Percentiles rank a stretch among this genome's conserved stretches.
phyloP scores from a whole-genome alignment of 2,797 vertebrate species.

The Ciconia nigra region DNA sequence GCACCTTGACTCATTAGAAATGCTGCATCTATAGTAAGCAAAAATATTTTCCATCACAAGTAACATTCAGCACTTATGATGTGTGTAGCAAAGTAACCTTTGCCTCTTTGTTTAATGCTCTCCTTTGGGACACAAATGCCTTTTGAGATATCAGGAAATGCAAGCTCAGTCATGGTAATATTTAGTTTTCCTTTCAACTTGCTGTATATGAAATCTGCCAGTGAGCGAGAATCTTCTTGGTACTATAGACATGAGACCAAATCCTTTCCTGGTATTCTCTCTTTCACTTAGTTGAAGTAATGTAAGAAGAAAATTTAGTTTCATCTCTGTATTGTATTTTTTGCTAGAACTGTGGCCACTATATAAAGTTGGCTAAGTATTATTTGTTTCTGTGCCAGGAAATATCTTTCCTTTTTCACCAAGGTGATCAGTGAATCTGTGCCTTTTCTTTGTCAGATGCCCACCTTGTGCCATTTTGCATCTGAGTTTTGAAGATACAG shows the following conservation, averaged over 20 bases:
- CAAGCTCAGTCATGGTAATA: background rate
- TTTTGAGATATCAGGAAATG: constrained; percentile 3
- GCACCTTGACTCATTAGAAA: constrained; percentile 1
- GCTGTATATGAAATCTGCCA: background rate
- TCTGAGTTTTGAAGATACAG: background rate
- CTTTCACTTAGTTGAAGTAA: background rate
- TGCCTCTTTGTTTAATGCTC: background rate
- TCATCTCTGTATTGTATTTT: background rate
- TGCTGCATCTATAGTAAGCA: background rate
- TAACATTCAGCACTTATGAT: background rate
- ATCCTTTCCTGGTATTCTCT: background rate
- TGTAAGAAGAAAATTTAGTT: background rate
- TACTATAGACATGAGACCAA: background rate
- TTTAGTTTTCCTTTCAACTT: background rate
- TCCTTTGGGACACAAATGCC: constrained; percentile 1
- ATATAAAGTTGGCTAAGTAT: background rate
- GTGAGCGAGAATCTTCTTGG: background rate
- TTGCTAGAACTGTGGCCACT: background rate
- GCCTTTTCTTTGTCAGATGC: background rate
- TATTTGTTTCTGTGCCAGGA: background rate
- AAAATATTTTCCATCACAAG: background rate
- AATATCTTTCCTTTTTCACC: background rate
- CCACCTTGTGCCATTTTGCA: background rate
- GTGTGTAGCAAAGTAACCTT: background rate
- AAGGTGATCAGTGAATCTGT: background rate